Conservation (phyloP, 2,113 vertebrate species). For the Mionectes macconnelli region DNA sequence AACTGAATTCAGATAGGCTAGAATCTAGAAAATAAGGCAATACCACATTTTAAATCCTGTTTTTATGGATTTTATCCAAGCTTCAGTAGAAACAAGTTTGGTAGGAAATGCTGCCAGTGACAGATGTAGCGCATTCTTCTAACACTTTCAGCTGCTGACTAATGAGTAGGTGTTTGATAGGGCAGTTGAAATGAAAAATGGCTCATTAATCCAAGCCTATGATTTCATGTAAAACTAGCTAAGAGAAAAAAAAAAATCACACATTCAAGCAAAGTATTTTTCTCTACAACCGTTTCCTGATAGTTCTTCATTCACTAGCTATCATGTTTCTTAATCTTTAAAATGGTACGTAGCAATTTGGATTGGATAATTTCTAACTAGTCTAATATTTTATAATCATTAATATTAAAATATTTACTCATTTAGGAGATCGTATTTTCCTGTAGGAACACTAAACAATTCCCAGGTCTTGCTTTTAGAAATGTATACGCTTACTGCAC, state of each 20-base stretch:
- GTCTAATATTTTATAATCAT: background rate
- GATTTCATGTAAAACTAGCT: slow-evolving; percentile 22
- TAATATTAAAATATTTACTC: background rate
- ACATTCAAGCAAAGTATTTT: background rate
- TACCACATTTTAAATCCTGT: background rate
- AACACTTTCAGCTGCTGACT: slow-evolving; percentile 58
- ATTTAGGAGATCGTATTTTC: background rate
- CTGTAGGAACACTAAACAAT: background rate
- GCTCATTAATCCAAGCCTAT: slow-evolving; percentile 43
- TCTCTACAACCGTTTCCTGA: background rate
- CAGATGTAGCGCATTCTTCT: slow-evolving; percentile 53
- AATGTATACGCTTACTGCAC: background rate
- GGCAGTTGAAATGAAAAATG: slow-evolving; percentile 40
- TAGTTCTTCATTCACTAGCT: background rate
- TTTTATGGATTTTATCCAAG: slow-evolving; percentile 24
- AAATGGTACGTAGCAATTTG: background rate
- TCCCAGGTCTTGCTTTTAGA: background rate
- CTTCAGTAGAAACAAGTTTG: slow-evolving; percentile 47
- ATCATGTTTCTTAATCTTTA: background rate
- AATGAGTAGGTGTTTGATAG: slow-evolving; percentile 67
- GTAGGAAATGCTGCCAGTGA: slow-evolving; percentile 49
- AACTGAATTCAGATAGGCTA: background rate
- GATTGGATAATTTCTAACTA: background rate
- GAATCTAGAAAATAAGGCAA: slow-evolving; percentile 1
- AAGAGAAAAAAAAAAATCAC: background rate